These are phyloP conservation scores for Panthera uncia DNA, from an alignment of 2,113 vertebrate genomes.

Conservation along the genomic window DNA sequence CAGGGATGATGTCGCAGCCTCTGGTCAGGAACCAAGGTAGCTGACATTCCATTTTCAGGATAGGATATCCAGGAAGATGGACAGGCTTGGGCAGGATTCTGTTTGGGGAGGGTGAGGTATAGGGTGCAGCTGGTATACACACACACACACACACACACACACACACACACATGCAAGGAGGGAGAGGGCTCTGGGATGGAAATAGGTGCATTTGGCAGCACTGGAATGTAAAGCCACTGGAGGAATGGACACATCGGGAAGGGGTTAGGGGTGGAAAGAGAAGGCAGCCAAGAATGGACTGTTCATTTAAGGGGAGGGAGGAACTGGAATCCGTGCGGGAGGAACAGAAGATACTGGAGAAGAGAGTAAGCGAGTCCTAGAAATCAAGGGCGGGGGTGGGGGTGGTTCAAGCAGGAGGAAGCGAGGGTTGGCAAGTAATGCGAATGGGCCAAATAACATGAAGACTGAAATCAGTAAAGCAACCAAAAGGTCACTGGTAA, in stretches of 20 bases:
- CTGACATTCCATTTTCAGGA: neutral
- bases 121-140: no score
- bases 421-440: neutral
- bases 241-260: neutral
- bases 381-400: neutral
- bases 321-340: neutral
- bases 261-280: neutral
- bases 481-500: neutral
- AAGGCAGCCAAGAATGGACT: neutral
- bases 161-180: no score
- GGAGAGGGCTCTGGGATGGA: neutral
- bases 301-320: neutral
- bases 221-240: neutral
- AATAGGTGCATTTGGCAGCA: neutral
- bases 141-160: no score
- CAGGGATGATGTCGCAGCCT: neutral
- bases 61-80: neutral
- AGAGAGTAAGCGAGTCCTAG: neutral
- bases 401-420: neutral
- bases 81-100: neutral
- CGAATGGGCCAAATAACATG: neutral
- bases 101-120: neutral
- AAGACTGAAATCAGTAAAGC: neutral
- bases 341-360: neutral
- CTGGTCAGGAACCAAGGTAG: neutral